phyloP scores from a whole-genome alignment of 2,888 invertebrate genomes.

The Amiota minor region DNA sequence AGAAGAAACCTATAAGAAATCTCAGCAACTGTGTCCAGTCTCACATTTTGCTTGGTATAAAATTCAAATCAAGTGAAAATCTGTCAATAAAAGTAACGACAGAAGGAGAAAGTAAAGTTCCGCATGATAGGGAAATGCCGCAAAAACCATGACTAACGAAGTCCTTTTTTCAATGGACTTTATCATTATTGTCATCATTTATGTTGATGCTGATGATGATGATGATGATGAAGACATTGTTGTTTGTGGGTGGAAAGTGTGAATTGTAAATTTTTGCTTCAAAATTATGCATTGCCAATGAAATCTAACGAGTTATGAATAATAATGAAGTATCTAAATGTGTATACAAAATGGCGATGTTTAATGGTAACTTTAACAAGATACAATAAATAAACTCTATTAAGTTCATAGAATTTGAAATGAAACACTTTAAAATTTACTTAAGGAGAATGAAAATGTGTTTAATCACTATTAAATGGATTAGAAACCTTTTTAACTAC shows the following conservation, averaged over 20 bases:
- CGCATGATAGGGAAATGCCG: slow-evolving; percentile 36
- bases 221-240: slow-evolving; percentile 22
- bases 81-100: slow-evolving; percentile 59
- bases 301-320: slow-evolving; percentile 63
- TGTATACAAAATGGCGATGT: not conserved
- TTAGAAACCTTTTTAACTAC: not conserved
- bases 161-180: slow-evolving; percentile 47
- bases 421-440: slow-evolving; percentile 35
- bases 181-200: no score
- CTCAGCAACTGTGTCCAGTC: slow-evolving; percentile 54
- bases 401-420: slow-evolving; percentile 1
- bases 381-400: not conserved
- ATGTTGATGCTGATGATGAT: slow-evolving; percentile 38
- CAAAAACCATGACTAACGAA: slow-evolving; percentile 58
- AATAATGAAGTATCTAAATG: slow-evolving; percentile 52
- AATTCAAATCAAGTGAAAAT: slow-evolving; percentile 68
- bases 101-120: slow-evolving; percentile 24
- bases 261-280: slow-evolving; percentile 65
- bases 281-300: slow-evolving; percentile 18
- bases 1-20: slow-evolving; percentile 50
- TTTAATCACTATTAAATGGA: not conserved
- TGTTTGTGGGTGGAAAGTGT: slow-evolving; percentile 59
- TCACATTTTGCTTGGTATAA: slow-evolving; percentile 38
- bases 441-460: slow-evolving; percentile 23
- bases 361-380: not conserved